These are phyloP conservation scores for Macroglossus sobrinus DNA, from an alignment of 2,113 vertebrate species.

Conservation along the genomic window DNA sequence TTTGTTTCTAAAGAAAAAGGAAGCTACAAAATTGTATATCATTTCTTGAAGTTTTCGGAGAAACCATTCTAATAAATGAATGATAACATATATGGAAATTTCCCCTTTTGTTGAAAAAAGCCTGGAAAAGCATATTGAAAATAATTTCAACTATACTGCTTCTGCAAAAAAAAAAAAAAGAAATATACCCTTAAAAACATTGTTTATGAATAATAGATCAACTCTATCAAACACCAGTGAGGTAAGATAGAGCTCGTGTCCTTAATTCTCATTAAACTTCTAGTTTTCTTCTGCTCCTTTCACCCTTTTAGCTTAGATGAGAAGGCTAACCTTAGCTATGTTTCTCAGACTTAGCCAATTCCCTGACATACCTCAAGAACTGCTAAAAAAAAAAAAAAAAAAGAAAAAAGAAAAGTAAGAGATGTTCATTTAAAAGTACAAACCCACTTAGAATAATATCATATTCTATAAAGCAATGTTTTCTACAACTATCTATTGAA, in stretches of 20 bases:
- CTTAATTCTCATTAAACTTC: slow-evolving; percentile 29
- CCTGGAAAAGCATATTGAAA: slow-evolving; percentile 41
- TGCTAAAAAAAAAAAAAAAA: slow-evolving; percentile 26
- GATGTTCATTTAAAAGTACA: slow-evolving; percentile 72
- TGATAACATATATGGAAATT: background rate
- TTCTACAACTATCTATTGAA: slow-evolving; percentile 75
- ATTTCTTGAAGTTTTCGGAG: slow-evolving; percentile 14
- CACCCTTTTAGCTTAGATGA: background rate
- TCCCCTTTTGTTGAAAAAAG: background rate
- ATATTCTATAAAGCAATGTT: slow-evolving; percentile 71
- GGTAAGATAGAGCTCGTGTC: slow-evolving; percentile 4
- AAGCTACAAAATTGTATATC: background rate
- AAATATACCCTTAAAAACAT: slow-evolving; percentile 39
- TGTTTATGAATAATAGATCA: background rate
- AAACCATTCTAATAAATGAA: background rate
- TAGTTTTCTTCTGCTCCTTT: background rate
- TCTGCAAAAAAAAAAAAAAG: slow-evolving; percentile 25
- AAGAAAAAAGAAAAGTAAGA: background rate
- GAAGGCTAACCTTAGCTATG: background rate
- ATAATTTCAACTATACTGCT: slow-evolving; percentile 16
- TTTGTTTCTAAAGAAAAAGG: slow-evolving; percentile 4
- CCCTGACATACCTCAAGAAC: background rate
- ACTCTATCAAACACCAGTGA: background rate
- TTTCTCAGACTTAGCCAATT: slow-evolving; percentile 26
- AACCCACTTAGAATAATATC: slow-evolving; percentile 77